These are phyloP conservation scores for Charina bottae DNA, from an alignment of 2,113 vertebrate genomes.

Conservation along the genomic window DNA sequence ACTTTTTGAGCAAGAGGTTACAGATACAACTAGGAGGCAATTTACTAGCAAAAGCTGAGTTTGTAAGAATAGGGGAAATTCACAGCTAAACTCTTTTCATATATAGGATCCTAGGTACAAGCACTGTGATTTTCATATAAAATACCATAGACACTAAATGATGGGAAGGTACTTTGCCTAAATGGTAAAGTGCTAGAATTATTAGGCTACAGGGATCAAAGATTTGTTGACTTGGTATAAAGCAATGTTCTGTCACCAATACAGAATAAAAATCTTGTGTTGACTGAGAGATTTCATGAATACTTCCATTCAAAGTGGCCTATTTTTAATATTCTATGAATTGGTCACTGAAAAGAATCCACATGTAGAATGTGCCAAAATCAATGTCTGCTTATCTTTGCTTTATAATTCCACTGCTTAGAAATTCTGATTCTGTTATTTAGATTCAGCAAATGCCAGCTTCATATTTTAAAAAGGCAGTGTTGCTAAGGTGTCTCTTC, in stretches of 20 bases:
- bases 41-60: no score
- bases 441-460: not conserved
- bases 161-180: no score
- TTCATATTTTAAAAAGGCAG: not conserved
- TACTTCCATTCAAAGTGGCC: not conserved
- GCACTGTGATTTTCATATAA: no score
- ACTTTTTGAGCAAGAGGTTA: not conserved
- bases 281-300: slow-evolving; percentile 13
- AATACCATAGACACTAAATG: no score
- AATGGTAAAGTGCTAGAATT: no score
- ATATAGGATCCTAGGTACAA: no score
- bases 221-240: no score
- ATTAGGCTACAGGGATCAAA: no score
- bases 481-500: not conserved
- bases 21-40: no score
- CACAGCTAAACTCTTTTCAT: no score
- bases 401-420: not conserved
- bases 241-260: not conserved
- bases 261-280: slow-evolving; percentile 12
- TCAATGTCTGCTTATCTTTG: not conserved
- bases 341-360: not conserved
- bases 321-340: not conserved
- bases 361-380: not conserved
- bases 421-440: not conserved
- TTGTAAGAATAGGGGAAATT: no score